Percentiles rank a stretch among this genome's conserved stretches.
These are phyloP conservation scores for Lutraria rhynchaena DNA, from an alignment of 1,140 invertebrate genomes.

Conservation along the genomic window DNA sequence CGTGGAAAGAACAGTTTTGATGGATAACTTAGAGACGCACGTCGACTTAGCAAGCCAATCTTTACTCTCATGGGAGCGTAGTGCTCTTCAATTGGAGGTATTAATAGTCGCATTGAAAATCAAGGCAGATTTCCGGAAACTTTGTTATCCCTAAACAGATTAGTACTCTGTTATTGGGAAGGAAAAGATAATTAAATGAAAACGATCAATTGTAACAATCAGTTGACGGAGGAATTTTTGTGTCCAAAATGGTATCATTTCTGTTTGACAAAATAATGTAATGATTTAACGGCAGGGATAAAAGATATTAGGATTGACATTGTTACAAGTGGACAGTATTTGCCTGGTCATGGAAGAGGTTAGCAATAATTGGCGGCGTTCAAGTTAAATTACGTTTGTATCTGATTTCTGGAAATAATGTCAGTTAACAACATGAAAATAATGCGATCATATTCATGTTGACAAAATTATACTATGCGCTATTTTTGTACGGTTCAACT, in stretches of 20 bases:
- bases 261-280: no score
- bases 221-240: slow-evolving; percentile 23
- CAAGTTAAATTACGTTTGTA: no score
- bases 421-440: no score
- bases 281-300: no score
- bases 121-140: slow-evolving; percentile 43
- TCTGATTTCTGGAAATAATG: no score
- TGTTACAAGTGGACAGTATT: no score
- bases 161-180: slow-evolving; percentile 31
- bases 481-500: no score
- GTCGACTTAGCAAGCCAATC: slow-evolving; percentile 38
- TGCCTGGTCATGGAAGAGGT: no score
- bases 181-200: slow-evolving; percentile 44
- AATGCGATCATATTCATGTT: no score
- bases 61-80: slow-evolving; percentile 34
- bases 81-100: background rate
- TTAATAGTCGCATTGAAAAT: slow-evolving; percentile 55
- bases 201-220: slow-evolving; percentile 45
- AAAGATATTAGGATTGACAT: no score
- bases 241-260: slow-evolving; percentile 30
- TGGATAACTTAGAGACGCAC: slow-evolving; percentile 41
- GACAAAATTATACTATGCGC: no score
- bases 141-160: slow-evolving; percentile 50
- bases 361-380: no score
- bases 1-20: slow-evolving; percentile 12